A percentile compares a stretch with the other conserved stretches of the same genome.
phyloP scores from a whole-genome alignment of 2,113 vertebrate species.

The Leuciscus idus region DNA sequence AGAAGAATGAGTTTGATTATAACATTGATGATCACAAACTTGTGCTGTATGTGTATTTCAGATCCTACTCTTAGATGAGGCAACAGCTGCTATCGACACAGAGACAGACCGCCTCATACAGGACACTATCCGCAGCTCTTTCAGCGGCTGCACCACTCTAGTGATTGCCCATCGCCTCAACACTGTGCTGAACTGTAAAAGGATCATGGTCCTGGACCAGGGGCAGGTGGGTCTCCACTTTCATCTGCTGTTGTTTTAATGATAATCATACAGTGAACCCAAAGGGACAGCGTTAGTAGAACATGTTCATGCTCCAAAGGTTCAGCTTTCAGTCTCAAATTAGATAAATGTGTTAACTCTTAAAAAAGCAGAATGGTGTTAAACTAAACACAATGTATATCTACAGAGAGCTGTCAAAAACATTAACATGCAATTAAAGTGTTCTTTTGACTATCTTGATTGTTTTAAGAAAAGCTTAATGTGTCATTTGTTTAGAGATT shows the following conservation, averaged over 20 bases:
- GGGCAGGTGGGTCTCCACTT: conserved; percentile 83
- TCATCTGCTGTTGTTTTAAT: not conserved
- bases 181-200: conserved; percentile 90
- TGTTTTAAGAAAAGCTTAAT: not conserved
- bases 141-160: conserved; percentile 91
- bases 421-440: not conserved
- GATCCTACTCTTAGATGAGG: conserved; percentile 94
- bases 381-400: not conserved
- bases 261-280: not conserved
- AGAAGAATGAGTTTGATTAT: not conserved
- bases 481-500: not conserved
- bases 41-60: conserved; percentile 61
- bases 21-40: not conserved
- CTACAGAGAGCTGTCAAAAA: not conserved
- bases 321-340: not conserved
- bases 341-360: not conserved
- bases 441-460: not conserved
- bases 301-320: not conserved
- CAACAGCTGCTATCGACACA: conserved; percentile 93
- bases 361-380: not conserved
- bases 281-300: not conserved
- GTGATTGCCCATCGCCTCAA: conserved; percentile 96
- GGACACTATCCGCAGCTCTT: conserved; percentile 88
- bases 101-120: conserved; percentile 93
- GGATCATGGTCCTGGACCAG: conserved; percentile 94